phyloP scores from a whole-genome alignment of 1,140 invertebrate species.

The Drosophila ogumai region DNA sequence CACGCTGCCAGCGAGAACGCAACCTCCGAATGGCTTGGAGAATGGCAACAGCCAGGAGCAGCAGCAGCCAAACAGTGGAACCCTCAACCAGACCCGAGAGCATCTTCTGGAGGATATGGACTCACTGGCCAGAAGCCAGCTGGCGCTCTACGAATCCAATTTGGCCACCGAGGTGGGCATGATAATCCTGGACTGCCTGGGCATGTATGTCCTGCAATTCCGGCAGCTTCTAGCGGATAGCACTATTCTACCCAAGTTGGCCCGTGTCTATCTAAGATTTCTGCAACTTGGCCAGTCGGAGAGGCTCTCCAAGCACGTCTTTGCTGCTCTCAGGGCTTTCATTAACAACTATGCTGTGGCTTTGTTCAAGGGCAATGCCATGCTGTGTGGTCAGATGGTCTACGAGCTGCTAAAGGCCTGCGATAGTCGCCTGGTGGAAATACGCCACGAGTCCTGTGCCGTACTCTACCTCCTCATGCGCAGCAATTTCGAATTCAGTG shows the following conservation, averaged over 20 bases:
- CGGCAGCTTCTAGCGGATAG: constrained; percentile 90
- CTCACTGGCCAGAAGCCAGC: constrained; percentile 57
- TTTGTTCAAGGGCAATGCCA: constrained; percentile 93
- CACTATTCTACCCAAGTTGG: constrained; percentile 90
- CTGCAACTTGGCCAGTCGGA: constrained; percentile 96
- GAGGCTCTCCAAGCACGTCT: constrained; percentile 94
- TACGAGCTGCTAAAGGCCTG: constrained; percentile 92
- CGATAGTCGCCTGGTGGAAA: constrained; percentile 91
- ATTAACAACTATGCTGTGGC: constrained; percentile 95
- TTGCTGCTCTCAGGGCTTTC: constrained; percentile 95
- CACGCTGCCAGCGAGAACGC: constrained; percentile 60
- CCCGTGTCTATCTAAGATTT: constrained; percentile 93
- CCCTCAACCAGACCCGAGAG: constrained; percentile 86
- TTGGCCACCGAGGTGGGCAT: constrained; percentile 96
- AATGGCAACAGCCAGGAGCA: constrained; percentile 90
- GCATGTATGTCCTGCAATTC: constrained; percentile 93
- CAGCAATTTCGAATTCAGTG: constrained; percentile 95
- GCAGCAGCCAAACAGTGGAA: constrained; percentile 86
- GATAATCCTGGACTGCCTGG: constrained; percentile 93
- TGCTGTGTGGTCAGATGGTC: constrained; percentile 93
- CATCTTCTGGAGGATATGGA: constrained; percentile 85
- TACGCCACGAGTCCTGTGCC: constrained; percentile 95
- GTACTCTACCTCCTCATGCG: constrained; percentile 96
- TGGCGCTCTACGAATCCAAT: constrained; percentile 91
- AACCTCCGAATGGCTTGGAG: constrained; percentile 44